Evolutionary conservation across 1,140 invertebrate genomes (phyloP).

Genomic region (Papilio dardanus): DNA sequence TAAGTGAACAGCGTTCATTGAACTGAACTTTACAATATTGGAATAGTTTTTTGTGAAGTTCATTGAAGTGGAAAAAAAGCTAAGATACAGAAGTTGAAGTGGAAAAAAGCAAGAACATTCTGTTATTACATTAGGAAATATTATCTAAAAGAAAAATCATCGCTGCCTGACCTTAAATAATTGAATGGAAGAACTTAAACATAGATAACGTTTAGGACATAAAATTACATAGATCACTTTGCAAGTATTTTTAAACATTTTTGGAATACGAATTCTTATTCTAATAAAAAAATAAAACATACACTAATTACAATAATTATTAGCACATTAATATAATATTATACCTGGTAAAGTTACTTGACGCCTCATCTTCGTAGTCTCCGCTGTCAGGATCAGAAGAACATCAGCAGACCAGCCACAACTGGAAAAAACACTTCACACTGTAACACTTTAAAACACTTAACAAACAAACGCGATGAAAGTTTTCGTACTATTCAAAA

Average conservation of each 20-base stretch:
- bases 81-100: neutral
- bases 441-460: conserved; percentile 52
- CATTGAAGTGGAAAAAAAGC: neutral
- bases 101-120: no score
- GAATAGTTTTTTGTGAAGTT: conserved; percentile 2
- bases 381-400: conserved; percentile 49
- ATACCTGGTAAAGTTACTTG: conserved; percentile 45
- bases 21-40: neutral
- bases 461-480: conserved; percentile 4
- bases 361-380: conserved; percentile 62
- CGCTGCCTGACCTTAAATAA: neutral
- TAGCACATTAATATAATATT: no score
- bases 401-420: conserved; percentile 60
- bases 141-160: neutral
- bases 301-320: no score
- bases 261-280: no score
- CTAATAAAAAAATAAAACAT: no score
- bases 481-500: conserved; percentile 41
- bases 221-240: no score
- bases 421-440: conserved; percentile 63
- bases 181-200: neutral
- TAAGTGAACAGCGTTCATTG: neutral
- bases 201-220: no score
- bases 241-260: no score
- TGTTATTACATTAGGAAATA: neutral